These are phyloP conservation scores for Melanchra persicariae DNA, from an alignment of 2,888 invertebrate species.

Conservation along the genomic window DNA sequence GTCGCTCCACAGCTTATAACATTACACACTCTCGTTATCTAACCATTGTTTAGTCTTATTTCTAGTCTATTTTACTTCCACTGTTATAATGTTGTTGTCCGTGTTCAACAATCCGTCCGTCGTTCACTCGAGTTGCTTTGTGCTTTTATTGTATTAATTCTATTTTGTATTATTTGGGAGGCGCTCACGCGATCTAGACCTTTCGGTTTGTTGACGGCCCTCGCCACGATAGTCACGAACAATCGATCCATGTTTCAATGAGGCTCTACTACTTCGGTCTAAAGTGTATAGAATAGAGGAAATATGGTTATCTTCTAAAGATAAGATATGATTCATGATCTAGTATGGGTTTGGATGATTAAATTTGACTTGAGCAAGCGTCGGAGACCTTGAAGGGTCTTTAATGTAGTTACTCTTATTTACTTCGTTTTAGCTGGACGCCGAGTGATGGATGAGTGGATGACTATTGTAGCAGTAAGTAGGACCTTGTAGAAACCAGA, in stretches of 20 bases:
- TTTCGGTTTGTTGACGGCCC: background rate
- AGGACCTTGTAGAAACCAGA: no score
- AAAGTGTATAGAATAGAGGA: background rate
- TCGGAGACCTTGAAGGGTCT: background rate
- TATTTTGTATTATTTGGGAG: conserved; percentile 10
- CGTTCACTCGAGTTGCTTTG: conserved; percentile 4
- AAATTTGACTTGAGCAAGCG: conserved; percentile 4
- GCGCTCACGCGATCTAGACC: conserved; percentile 9
- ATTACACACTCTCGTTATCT: conserved; percentile 18
- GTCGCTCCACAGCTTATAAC: background rate
- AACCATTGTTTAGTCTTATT: background rate
- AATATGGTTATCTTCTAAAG: background rate
- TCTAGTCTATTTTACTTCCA: conserved; percentile 15
- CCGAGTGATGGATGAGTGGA: background rate
- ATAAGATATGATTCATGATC: conserved; percentile 4
- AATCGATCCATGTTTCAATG: background rate
- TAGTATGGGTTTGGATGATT: background rate
- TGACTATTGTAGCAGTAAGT: no score
- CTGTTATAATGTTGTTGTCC: background rate
- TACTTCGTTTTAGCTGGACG: background rate
- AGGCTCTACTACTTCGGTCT: conserved; percentile 1
- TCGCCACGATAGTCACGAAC: conserved; percentile 4
- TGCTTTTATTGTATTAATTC: conserved; percentile 17
- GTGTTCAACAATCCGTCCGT: background rate
- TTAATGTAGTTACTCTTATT: background rate